phyloP scores from a whole-genome alignment of 2,113 vertebrate genomes.

The Leptocoma aspasia region DNA sequence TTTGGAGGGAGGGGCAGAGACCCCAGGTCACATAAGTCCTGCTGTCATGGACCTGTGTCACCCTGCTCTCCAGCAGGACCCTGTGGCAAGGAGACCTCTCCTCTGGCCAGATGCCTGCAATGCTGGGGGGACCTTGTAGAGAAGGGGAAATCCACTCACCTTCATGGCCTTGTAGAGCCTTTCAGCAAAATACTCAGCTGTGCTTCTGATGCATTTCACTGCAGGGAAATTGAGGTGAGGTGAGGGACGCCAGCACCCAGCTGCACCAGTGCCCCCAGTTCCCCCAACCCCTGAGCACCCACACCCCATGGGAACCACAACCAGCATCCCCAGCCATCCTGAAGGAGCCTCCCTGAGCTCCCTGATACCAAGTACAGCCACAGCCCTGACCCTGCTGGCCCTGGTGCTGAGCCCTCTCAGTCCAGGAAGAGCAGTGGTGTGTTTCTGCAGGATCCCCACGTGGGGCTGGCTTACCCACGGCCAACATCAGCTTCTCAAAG shows the following conservation, averaged over 20 bases:
- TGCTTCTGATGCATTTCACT: constrained; percentile 91
- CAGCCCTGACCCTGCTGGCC: background rate
- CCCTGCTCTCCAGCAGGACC: background rate
- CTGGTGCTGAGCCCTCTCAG: background rate
- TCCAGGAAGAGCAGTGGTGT: fast-evolving
- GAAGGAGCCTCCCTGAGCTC: background rate
- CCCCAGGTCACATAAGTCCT: background rate
- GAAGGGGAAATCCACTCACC: constrained; percentile 67
- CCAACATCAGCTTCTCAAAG: constrained; percentile 94
- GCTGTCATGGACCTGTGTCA: background rate
- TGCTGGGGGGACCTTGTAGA: fast-evolving
- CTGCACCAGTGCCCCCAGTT: background rate
- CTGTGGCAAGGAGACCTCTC: fast-evolving
- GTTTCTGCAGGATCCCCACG: fast-evolving
- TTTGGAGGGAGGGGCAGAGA: background rate
- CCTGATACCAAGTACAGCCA: background rate
- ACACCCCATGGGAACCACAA: background rate
- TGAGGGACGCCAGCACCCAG: background rate
- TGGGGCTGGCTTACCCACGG: constrained; percentile 80
- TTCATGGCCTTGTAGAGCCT: constrained; percentile 96
- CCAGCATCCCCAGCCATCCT: background rate
- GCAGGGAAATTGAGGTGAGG: background rate
- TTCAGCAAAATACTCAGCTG: constrained; percentile 88
- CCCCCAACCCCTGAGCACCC: background rate
- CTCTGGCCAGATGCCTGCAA: background rate